Evolutionary conservation across 2,888 invertebrate genomes (phyloP), one percentile per base, ranked within the genome.

Genomic region (Neocrepidodera transversa): DNA sequence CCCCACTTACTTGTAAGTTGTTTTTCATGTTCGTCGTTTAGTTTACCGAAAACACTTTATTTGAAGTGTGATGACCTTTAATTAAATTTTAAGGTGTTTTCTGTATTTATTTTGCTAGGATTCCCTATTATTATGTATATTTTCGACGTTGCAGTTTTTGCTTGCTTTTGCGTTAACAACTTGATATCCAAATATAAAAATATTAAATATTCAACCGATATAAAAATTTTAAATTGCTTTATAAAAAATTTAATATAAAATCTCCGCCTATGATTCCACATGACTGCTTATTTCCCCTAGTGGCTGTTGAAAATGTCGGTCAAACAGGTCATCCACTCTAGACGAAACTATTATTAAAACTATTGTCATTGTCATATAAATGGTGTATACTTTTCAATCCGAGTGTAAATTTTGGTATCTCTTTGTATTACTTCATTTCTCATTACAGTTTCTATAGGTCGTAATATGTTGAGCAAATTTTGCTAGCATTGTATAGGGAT

Each of bases 271-370:
- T 50, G 38, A 18, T 10, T 11, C 11, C 20, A 36, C 26, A 17
- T 11, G 23, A 8, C 8, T 18, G n/a, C 17, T 14, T 13, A 11
- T 10, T 30, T 16, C 5, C 42, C 42, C 42, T 20, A 13, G 13
- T 7, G 52, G 32, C 28, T 30, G 30, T 42, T 20, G 10, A n/a
- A 52, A 42, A 52, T 42, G 42, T 49, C 49, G 49, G 49, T 49
- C 32, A 42, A 28, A 42, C 42, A 52, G 52, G 52, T 52, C 52
- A 10, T 13, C 42, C 52, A 32, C 42, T 30, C 13, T 42, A 42
- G 13, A 52, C 20, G 52, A 52, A 52, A 52, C 52, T 42, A 42
- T 52, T 32, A 52, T 52, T 52, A 42, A 52, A 42, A 30, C 20
- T 40, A 42, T 52, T 52, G 52, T 52, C 30, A 40, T 13, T 14